Conservation (phyloP, 2,888 invertebrate species). For the Caenorhabditis sp. region DNA sequence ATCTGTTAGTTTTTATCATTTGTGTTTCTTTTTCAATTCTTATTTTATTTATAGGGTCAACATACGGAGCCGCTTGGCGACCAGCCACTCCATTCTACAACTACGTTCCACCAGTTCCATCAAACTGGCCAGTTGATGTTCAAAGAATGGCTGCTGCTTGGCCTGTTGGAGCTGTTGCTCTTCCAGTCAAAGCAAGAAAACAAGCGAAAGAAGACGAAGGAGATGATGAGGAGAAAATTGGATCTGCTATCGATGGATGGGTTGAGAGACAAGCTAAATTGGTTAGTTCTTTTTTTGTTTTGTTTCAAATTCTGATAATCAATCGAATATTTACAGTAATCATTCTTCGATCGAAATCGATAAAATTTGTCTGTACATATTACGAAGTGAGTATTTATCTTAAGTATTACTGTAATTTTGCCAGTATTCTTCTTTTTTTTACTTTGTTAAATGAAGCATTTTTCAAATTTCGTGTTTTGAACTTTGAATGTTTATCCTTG, state of each 20-base stretch:
- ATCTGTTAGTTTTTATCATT: slow-evolving; percentile 59
- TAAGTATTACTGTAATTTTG: not conserved
- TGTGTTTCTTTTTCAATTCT: not conserved
- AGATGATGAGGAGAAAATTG: slow-evolving; percentile 52
- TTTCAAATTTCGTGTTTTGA: not conserved
- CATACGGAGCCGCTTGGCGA: slow-evolving; percentile 69
- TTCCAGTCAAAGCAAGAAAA: slow-evolving; percentile 52
- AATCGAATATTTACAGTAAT: not conserved
- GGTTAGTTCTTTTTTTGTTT: slow-evolving; percentile 19
- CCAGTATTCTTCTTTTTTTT: not conserved
- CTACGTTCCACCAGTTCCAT: slow-evolving; percentile 70
- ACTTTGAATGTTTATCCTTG: not conserved
- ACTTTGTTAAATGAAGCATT: not conserved
- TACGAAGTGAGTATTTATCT: not conserved
- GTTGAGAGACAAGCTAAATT: slow-evolving; percentile 54
- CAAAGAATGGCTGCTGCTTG: slow-evolving; percentile 59
- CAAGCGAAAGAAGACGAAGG: slow-evolving; percentile 32
- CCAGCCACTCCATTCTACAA: slow-evolving; percentile 71
- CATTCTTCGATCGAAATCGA: not conserved
- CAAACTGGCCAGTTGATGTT: slow-evolving; percentile 67
- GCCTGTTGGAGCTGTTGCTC: slow-evolving; percentile 62
- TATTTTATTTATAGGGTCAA: slow-evolving; percentile 61
- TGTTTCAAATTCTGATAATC: not conserved
- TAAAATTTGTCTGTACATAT: not conserved
- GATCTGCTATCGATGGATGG: slow-evolving; percentile 58